Conservation (phyloP, 1,140 invertebrate species). For the Samia ricini region DNA sequence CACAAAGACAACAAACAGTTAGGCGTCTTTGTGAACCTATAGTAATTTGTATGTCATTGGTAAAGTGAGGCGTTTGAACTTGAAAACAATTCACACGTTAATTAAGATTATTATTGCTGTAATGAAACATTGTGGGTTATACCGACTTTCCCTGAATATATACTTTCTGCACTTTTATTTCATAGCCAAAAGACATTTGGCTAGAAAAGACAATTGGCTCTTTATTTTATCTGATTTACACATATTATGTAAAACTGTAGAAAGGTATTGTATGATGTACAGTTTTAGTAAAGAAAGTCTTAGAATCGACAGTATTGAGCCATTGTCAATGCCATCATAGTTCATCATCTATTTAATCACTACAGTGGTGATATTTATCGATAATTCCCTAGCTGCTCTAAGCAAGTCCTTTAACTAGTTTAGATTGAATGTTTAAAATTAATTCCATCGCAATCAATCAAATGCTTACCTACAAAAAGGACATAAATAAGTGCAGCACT, state of each 20-base stretch:
- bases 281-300: neutral
- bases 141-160: neutral
- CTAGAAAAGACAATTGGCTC: neutral
- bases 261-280: neutral
- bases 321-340: too few species aligned
- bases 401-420: too few species aligned
- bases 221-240: neutral
- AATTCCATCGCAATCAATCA: too few species aligned
- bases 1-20: conserved; percentile 16
- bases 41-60: conserved; percentile 51
- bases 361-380: too few species aligned
- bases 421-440: too few species aligned
- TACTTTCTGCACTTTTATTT: neutral
- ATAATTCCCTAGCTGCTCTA: too few species aligned
- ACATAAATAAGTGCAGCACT: too few species aligned
- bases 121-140: neutral
- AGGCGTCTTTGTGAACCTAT: conserved; percentile 37
- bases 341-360: too few species aligned
- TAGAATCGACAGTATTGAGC: neutral
- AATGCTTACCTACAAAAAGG: too few species aligned
- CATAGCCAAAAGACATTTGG: neutral
- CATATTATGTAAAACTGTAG: neutral
- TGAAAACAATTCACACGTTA: conserved; percentile 10
- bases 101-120: neutral
- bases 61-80: conserved; percentile 39